phyloP scores from a whole-genome alignment of 2,113 vertebrate species.

The Epinephelus fuscoguttatus region DNA sequence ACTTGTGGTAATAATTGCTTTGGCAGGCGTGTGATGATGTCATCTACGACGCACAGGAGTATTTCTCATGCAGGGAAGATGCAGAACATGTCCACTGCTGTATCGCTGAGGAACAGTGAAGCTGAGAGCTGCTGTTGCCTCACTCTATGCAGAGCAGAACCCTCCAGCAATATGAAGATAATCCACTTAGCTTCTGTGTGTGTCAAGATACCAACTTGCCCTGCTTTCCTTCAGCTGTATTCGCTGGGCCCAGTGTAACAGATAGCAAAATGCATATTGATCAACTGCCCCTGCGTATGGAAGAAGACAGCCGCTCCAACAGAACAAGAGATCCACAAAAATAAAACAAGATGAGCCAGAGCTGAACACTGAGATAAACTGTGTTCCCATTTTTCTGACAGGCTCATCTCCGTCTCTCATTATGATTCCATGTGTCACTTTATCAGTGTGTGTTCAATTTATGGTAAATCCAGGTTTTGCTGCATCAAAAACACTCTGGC shows the following conservation, averaged over 20 bases:
- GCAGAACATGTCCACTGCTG: background rate
- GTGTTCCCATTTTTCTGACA: slow-evolving; percentile 23
- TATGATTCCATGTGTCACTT: slow-evolving; percentile 33
- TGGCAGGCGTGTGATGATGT: slow-evolving; percentile 24
- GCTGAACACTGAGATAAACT: slow-evolving; percentile 13
- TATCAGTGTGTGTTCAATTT: slow-evolving; percentile 25
- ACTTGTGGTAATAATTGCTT: background rate
- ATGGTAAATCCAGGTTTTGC: slow-evolving; percentile 43
- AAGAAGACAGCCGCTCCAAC: background rate
- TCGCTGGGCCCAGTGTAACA: slow-evolving; percentile 42
- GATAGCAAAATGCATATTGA: slow-evolving; percentile 57
- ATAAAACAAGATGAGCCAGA: slow-evolving; percentile 5
- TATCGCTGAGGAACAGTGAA: slow-evolving; percentile 10
- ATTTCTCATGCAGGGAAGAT: background rate
- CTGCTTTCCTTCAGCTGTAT: slow-evolving; percentile 50
- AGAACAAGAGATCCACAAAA: slow-evolving; percentile 14
- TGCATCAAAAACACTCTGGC: slow-evolving; percentile 25
- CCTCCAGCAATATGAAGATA: slow-evolving; percentile 66
- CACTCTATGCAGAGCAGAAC: slow-evolving; percentile 51
- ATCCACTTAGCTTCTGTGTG: slow-evolving; percentile 70
- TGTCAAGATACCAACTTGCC: slow-evolving; percentile 64
- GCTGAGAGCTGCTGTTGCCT: slow-evolving; percentile 10
- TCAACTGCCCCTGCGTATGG: slow-evolving; percentile 20
- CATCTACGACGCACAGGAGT: background rate
- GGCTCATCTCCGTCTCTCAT: slow-evolving; percentile 21